Base-by-base conservation (phyloP, 2,797 vertebrate species). In the Pempheris klunzingeri region DNA sequence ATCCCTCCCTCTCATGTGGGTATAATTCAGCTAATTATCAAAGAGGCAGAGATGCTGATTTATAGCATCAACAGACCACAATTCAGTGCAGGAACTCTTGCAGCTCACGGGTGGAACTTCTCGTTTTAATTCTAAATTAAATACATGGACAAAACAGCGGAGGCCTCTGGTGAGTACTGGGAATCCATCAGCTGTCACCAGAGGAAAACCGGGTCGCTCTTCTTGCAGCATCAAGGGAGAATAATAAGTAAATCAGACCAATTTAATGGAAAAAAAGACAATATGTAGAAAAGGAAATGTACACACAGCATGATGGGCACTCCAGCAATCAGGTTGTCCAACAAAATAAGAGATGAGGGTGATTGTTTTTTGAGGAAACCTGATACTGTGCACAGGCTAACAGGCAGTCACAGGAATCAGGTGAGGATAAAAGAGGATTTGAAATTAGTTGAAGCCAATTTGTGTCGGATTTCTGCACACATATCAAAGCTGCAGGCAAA, bases 41-140 rank as follows among this genome's bases (percentile, higher is more conserved):
- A 43, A 43, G 41, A 43, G 41, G 43, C 18, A 44, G 43, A 44
- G 43, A 12, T 44, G 7, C 3, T 20, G 43, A 44, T 8, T 20
- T 44, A 44, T 44, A 20, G 15, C 43, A 15, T 46, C 7, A 46
- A n/a, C 20, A 24, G 49, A 32, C 17, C 30, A 34, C 9, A 11
- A 18, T 11, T 4, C 17, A 11, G 4, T 32, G 28, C 17, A 20
- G 53, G 30, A 34, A n/a, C 30, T 5, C 17, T 10, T 34, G 32
- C 26, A 26, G 64, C 59, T 43, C 24, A 9, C 38, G 4, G 13
- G 13, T 53, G 30, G n/a, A 41, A 30, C 30, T 46, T 39, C 3
- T 7, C 2, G 11, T 36, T 70, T 74, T 59, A 60, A 59, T 43
- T 41, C 47, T 61, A 71, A 75, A 75, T 71, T 71, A 71, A 75